These are phyloP conservation scores for Dasypolia templi DNA, from an alignment of 2,888 invertebrate species.

Conservation along the genomic window DNA sequence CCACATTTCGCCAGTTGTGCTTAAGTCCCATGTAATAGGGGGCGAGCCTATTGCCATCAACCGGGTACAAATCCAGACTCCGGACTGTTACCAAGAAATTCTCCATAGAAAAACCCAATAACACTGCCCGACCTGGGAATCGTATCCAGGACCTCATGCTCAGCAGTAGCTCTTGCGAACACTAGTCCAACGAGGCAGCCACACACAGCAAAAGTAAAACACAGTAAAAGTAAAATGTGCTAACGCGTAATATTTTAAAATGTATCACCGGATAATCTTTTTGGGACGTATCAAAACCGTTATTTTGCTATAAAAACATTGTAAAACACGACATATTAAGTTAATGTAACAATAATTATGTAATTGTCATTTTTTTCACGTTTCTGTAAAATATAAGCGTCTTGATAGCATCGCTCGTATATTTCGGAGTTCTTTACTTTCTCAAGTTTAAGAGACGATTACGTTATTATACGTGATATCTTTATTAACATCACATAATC, in stretches of 20 bases:
- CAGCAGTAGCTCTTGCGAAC: no score
- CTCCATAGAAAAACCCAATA: no score
- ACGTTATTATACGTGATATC: constrained; percentile 68
- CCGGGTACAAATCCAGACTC: no score
- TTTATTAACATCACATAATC: constrained; percentile 66
- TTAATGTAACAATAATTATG: constrained; percentile 49
- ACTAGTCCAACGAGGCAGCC: no score
- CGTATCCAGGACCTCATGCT: no score
- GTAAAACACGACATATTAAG: constrained; percentile 32
- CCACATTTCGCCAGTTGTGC: no score
- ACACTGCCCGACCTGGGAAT: no score
- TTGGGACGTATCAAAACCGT: constrained; percentile 25
- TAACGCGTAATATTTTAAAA: constrained; percentile 33
- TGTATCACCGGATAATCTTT: constrained; percentile 43
- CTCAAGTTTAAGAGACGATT: constrained; percentile 65
- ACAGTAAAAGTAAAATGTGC: constrained; percentile 24
- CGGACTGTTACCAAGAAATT: no score
- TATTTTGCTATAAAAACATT: constrained; percentile 39
- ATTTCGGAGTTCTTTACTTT: constrained; percentile 65
- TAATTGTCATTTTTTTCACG: constrained; percentile 66
- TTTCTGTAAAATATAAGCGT: constrained; percentile 58
- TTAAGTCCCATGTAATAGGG: no score
- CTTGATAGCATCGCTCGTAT: constrained; percentile 62
- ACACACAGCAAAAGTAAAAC: no score
- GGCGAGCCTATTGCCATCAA: no score